These are phyloP conservation scores for Tarsius wallacei DNA, from an alignment of 2,797 vertebrate species.

Conservation along the genomic window DNA sequence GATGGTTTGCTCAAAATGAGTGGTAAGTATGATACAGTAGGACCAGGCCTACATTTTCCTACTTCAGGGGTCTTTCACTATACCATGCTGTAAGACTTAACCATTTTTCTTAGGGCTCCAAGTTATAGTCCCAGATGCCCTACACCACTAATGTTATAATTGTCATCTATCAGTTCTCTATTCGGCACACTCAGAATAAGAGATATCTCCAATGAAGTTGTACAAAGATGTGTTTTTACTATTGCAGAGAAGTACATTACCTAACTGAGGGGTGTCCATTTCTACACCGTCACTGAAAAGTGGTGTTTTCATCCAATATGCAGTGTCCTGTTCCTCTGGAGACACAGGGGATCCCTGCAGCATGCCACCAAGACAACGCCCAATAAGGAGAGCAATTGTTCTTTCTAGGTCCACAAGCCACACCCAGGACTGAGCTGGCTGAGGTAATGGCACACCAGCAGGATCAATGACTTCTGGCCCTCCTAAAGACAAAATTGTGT, in stretches of 20 bases:
- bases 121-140: background rate
- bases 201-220: background rate
- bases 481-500: constrained; percentile 89
- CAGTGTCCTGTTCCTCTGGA: constrained; percentile 97
- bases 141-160: background rate
- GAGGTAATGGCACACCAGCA: constrained; percentile 92
- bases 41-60: constrained; percentile 7
- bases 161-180: constrained; percentile 16
- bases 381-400: constrained; percentile 96
- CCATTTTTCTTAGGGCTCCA: constrained; percentile 25
- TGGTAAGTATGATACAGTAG: constrained; percentile 1
- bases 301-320: constrained; percentile 97
- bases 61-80: background rate
- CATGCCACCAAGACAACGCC: constrained; percentile 98
- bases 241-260: constrained; percentile 88
- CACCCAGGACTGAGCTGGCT: constrained; percentile 96
- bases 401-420: constrained; percentile 99
- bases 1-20: constrained; percentile 51
- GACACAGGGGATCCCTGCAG: constrained; percentile 96
- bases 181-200: constrained; percentile 2
- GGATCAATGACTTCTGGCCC: constrained; percentile 95
- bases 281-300: constrained; percentile 98
- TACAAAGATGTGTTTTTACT: background rate
- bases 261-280: constrained; percentile 96
- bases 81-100: background rate